Conservation (phyloP, 2,797 vertebrate species). For the Peromyscus attwateri region DNA sequence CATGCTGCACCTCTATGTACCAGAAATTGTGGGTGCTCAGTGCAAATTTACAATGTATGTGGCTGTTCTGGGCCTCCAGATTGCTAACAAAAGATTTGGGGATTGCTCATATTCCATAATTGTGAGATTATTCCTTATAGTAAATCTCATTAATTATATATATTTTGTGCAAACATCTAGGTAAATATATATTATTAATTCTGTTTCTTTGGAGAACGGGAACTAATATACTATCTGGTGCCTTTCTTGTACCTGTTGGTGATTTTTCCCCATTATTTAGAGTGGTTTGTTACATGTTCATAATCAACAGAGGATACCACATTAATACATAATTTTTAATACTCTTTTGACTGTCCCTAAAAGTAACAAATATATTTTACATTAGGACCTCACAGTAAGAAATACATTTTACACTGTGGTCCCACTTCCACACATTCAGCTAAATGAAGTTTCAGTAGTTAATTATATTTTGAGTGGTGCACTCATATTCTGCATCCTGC, state of each 20-base stretch:
- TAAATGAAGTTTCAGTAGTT: conserved; percentile 31
- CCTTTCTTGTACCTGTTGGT: not conserved
- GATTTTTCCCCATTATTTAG: conserved; percentile 38
- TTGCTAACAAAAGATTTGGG: not conserved
- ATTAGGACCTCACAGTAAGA: not conserved
- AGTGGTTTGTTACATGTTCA: not conserved
- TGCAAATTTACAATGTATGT: not conserved
- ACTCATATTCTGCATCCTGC: not conserved
- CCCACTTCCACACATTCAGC: not conserved
- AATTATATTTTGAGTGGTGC: not conserved
- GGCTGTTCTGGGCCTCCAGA: not conserved
- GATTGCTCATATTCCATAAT: not conserved
- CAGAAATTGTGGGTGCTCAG: not conserved
- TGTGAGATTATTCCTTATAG: not conserved
- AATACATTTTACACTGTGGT: not conserved
- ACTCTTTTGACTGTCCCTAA: not conserved
- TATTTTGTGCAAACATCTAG: not conserved
- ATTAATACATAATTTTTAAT: not conserved
- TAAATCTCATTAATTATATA: not conserved
- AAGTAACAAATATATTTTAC: not conserved
- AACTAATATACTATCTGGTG: not conserved
- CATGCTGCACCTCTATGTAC: not conserved
- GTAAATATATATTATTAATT: not conserved
- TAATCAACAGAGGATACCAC: not conserved
- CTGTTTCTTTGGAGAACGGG: not conserved